Base-by-base conservation (phyloP, 2,888 invertebrate genomes). In the Acronicta leporina region DNA sequence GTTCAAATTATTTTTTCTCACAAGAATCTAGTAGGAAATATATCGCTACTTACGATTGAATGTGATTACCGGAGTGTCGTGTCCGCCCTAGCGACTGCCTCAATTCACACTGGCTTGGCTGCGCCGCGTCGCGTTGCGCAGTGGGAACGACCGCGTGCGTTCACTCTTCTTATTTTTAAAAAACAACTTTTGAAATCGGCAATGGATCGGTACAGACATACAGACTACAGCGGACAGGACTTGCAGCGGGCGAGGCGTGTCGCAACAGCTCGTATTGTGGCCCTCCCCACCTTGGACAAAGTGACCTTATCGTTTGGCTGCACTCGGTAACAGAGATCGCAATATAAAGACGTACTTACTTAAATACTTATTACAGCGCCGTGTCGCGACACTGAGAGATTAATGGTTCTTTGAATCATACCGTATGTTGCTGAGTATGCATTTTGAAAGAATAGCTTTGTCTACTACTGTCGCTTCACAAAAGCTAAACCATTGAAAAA, bases 231-330 rank as follows among this genome's bases (percentile, higher is more conserved):
- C 48, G 57, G 61, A 58, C 50, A 52, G 54, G 50, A 61, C 48
- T 55, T 54, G 62, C 68, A 53, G 65, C 63, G 65, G 63, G 61
- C 61, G 68, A 61, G 72, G 69, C 68, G 77, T 86, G 85, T 89
- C 86, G 87, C 86, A 88, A 90, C 75, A 64, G 68, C 76, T 68
- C 66, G 73, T 79, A 81, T 85, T 86, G 84, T 84, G 80, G 81
- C 82, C 70, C 77, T 84, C 90, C 91, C 90, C 91, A 87, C 90
- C 90, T 88, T 86, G 81, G 69, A 63, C 84, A 81, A 81, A 83
- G 82, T 88, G 91, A 92, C 91, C 92, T 92, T 92, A 92, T 91
- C 91, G 90, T 89, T 79, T 82, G 80, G 82, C 81, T 90, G 92
- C 92, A 92, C 90, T 90, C 85, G 67, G 88, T 80, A 87, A 90